Evolutionary conservation across 2,797 vertebrate species (phyloP), one percentile per base, ranked within the genome.

Genomic region (Nyctalus aviator): DNA sequence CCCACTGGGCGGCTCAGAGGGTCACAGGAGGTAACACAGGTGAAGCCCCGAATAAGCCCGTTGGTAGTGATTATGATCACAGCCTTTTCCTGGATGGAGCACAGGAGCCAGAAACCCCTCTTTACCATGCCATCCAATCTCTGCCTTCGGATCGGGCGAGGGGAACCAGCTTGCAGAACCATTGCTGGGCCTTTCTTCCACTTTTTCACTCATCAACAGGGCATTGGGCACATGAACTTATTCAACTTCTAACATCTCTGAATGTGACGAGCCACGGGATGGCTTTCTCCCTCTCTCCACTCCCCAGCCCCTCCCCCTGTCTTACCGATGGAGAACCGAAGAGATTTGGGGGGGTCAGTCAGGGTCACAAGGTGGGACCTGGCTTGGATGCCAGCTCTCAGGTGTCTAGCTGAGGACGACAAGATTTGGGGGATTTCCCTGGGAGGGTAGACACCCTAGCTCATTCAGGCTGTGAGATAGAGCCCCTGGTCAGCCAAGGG

Each of bases 291-390:
- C 23, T 17, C 11, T 5, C 25, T 14, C 13, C 9, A 25, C 0
- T 3, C n/a, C 25, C 1, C 53, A 15, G 11, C 15, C 10, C 3
- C 9, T 5, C 13, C 9, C 27, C 12, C 23, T 3, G 0, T 1
- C 30, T 79, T 37, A 35, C 5, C 2, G 17, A 68, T 2, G 44
- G 68, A 78, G 77, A 55, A n/a, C 35, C 0, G 2, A 37, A 44
- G 55, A 68, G 66, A 64, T 30, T 11, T 30, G 27, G n/a, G 5
- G 4, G 27, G 62, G 41, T 57, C 27, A 6, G 13, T 5, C 55
- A 10, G 30, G 30, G 44, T 83, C 83, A 23, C 0, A 2, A 46
- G 35, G 15, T 3, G 6, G 23, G 27, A 14, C n/a, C 62, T 62
- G 35, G 2, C n/a, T 10, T 15, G 21, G 66, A 10, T 17, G 64